Base-by-base conservation (phyloP, 2,888 invertebrate genomes). In the Meta bourneti region DNA sequence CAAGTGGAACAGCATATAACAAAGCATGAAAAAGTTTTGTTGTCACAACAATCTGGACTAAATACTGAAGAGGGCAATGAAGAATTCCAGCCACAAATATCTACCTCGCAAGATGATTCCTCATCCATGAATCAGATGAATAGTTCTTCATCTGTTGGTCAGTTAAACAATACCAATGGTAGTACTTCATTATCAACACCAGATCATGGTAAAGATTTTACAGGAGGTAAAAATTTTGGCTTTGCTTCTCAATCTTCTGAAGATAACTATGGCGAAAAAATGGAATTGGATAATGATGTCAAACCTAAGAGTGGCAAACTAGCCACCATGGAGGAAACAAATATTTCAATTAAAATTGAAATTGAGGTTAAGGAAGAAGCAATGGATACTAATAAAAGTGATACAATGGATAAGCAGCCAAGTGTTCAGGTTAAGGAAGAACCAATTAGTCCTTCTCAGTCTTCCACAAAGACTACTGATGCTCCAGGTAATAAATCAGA, bases 361-460 rank as follows among this genome's bases (percentile, higher is more conserved):
- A 72, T 93, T 9, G 94, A 94, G 75, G 93, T 93, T 8, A 93
- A 93, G 72, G 81, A 82, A 48, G 93, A 94, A 83, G 89, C 93
- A 54, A 88, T 89, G 85, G 92, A 92, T 71, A 91, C 88, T 16
- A 61, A 7, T 61, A 61, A 61, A 72, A 52, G 61, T 34, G 82
- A 84, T 34, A 93, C 94, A 71, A 94, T 94, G 71, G 95, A 96
- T 48, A 96, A 96, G 93, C 96, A 96, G 93, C 96, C 96, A 0
- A 95, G 96, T 8, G 6, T 16, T 70, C 52, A 72, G 48, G 72
- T 54, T 8, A 83, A 90, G 75, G 52, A 70, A 54, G 81, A 81
- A 69, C 19, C 34, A 54, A 11, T 16, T 80, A 48, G 6, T 19
- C 74, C 84, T 75, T 95, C 96, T 0, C 95, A 95, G 94, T 95